phyloP scores from a whole-genome alignment of 2,888 invertebrate species.

The Chirona hameri region DNA sequence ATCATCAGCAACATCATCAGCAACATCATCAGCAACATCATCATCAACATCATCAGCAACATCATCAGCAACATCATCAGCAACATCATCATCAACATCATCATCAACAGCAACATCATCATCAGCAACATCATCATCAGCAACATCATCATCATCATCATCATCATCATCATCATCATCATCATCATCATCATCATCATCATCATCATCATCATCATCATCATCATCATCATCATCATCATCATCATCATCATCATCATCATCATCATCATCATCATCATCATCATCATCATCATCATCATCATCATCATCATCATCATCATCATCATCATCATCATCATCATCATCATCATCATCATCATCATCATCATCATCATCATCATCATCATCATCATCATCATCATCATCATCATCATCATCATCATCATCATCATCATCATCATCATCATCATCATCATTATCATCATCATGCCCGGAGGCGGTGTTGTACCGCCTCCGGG shows the following conservation, averaged over 20 bases:
- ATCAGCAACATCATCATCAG: too few species aligned
- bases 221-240: constrained; percentile 9
- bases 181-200: constrained; percentile 3
- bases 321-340: constrained; percentile 22
- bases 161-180: constrained; percentile 6
- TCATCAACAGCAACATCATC: too few species aligned
- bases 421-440: constrained; percentile 10
- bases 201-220: constrained; percentile 24
- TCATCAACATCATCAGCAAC: too few species aligned
- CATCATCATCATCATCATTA: constrained; percentile 22
- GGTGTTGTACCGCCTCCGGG: too few species aligned
- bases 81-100: too few species aligned
- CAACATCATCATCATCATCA: constrained; percentile 22
- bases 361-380: constrained; percentile 22
- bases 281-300: constrained; percentile 22
- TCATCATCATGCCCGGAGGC: too few species aligned
- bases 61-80: too few species aligned
- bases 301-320: constrained; percentile 22
- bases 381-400: constrained; percentile 22
- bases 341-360: constrained; percentile 22
- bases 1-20: too few species aligned
- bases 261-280: constrained; percentile 22
- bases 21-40: too few species aligned
- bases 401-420: constrained; percentile 22
- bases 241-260: constrained; percentile 22